Evolutionary conservation across 2,888 invertebrate species (phyloP), one percentile per base, ranked within the genome.

Genomic region (Plebejus anna): DNA sequence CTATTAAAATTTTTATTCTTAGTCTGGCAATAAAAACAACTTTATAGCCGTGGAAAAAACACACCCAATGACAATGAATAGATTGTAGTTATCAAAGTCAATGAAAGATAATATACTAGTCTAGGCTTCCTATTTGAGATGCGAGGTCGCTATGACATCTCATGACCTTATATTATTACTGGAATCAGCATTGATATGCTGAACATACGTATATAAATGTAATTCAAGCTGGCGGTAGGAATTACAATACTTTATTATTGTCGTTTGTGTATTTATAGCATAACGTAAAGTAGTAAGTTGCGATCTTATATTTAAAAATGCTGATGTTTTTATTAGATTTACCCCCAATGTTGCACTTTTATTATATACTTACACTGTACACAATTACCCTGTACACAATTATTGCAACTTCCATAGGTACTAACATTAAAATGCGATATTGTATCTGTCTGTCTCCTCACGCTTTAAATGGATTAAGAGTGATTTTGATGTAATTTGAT

Each of bases 81-180:
- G 78, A 80, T 80, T 81, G 75, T 75, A 76, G 78, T 80, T 79
- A 79, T 80, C 82, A 79, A 76, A 77, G 78, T 80, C 78, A 81
- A 82, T 81, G 78, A 81, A 79, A 79, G 73, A 78, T 79, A 80
- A 81, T 79, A 81, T 77, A 78, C 77, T 78, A 79, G 81, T 78
- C 80, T 78, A 76, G 71, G 79, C 82, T 83, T 83, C 83, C 82
- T 83, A 77, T 78, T 82, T 80, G 76, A 79, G 79, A 80, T 79
- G 79, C 80, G 82, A 82, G 82, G 83, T 80, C 81, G 77, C 78
- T 76, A 79, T 78, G 80, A 79, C 76, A 79, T 73, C 76, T 76
- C 76, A 70, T 32, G 75, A 75, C 75, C 75, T 77, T 76, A 61
- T 59, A 72, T 76, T 61, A 70, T 70, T 76, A 76, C 72, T 76